Percentiles rank a stretch among this genome's conserved stretches.
phyloP scores from a whole-genome alignment of 2,113 vertebrate genomes.

The Rana temporaria region DNA sequence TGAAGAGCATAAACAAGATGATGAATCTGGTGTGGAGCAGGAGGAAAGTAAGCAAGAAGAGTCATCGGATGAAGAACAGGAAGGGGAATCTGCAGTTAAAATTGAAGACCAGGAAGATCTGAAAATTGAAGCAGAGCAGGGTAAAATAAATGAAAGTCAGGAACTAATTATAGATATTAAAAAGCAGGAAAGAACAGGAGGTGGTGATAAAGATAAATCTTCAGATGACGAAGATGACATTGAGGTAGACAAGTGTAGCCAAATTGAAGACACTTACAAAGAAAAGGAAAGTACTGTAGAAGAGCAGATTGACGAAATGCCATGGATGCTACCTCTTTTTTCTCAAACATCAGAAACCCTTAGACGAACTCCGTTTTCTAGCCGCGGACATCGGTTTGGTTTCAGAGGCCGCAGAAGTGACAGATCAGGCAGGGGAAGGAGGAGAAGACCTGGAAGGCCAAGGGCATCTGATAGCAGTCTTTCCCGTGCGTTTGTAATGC shows the following conservation, averaged over 20 bases:
- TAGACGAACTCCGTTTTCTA: conserved; percentile 59
- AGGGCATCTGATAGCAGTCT: conserved; percentile 65
- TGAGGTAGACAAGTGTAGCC: neutral
- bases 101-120: neutral
- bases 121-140: neutral
- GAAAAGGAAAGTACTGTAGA: conserved; percentile 22
- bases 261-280: conserved; percentile 11
- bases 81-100: conserved; percentile 10
- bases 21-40: conserved; percentile 34
- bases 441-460: conserved; percentile 77
- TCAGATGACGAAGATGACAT: conserved; percentile 25
- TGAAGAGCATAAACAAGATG: conserved; percentile 37
- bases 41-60: conserved; percentile 33
- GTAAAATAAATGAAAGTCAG: neutral
- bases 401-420: conserved; percentile 86
- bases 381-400: conserved; percentile 66
- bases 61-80: conserved; percentile 20
- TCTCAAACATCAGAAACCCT: conserved; percentile 65
- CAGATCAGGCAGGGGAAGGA: conserved; percentile 92
- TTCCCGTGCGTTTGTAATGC: conserved; percentile 29
- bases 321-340: conserved; percentile 47
- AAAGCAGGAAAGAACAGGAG: conserved; percentile 1
- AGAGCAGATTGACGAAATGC: conserved; percentile 38
- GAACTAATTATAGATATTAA: conserved; percentile 20
- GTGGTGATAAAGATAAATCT: conserved; percentile 15